Conservation (phyloP, 2,113 vertebrate genomes). For the human (Homo sapiens) region DNA sequence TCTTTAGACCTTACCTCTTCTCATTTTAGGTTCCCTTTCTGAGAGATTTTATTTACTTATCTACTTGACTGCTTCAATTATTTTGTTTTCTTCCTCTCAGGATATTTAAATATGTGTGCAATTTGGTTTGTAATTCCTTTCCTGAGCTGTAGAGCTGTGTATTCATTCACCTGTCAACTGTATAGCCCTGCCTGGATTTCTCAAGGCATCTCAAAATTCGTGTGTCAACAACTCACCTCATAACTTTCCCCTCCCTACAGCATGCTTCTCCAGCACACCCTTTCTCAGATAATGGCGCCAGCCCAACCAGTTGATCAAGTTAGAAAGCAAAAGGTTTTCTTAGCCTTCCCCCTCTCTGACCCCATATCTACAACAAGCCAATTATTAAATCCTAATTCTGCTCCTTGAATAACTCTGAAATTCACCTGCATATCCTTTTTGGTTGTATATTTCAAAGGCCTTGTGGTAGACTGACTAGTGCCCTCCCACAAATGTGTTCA, state of each 20-base stretch:
- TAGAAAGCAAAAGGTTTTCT: neutral
- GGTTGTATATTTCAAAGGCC: neutral
- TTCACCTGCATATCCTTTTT: neutral
- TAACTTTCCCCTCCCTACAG: neutral
- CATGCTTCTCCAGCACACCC: neutral
- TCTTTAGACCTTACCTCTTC: neutral
- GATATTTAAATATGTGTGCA: slow-evolving; percentile 22
- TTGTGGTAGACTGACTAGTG: neutral
- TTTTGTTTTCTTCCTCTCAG: neutral
- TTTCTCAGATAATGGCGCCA: neutral
- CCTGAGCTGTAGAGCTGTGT: neutral
- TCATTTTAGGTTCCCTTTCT: neutral
- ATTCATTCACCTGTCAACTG: neutral
- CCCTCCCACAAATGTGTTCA: neutral
- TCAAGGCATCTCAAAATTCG: slow-evolving; percentile 16
- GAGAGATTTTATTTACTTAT: neutral
- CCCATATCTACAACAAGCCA: neutral
- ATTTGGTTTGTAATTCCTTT: neutral
- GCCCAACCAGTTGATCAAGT: neutral
- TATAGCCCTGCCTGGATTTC: neutral
- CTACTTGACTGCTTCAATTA: neutral
- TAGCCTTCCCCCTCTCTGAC: neutral
- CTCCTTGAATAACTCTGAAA: neutral
- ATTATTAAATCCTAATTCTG: neutral
- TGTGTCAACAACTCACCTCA: neutral